Base-by-base conservation (phyloP, 1,140 invertebrate genomes). In the Drosophila sulfurigaster region DNA sequence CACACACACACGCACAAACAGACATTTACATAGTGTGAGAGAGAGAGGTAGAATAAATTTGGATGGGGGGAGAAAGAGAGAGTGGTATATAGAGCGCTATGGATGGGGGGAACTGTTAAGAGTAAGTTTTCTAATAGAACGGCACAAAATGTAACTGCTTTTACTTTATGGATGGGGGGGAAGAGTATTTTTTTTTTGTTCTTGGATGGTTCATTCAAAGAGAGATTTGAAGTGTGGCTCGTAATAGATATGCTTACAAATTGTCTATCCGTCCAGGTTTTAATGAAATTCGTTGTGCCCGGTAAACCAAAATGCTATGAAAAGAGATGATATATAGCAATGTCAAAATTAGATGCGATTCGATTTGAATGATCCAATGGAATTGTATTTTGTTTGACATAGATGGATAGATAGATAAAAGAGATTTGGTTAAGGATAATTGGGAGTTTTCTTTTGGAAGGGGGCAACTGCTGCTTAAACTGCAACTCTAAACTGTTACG, bases 251-350 rank as follows among this genome's bases (percentile, higher is more conserved):
- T 90, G 87, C 87, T 90, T 90, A 90, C 87, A 87, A 90, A 91
- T 88, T 91, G 73, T 88, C 79, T 87, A 82, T 87, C 87, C 82
- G 89, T 87, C 87, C 87, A 87, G 82, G 86, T 91, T 91, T 90
- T 91, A 79, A 87, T 91, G 81, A 90, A 91, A 82, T 87, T 87
- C 82, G 87, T 91, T 75, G 86, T 89, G 79, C 87, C 87, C 87
- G 87, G 87, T 77, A 90, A 90, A 90, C 88, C 86, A 87, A 90
- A 90, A 90, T 90, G 89, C 87, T 90, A 90, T 86, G 89, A 82
- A 91, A 85, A 82, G 86, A 90, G 79, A 87, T 80, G 64, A 75
- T 85, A 90, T 81, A 86, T 90, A 88, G 82, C 82, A 86, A 73
- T 79, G 76, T 78, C 72, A 86, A 72, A 58, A 81, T 86, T 82